phyloP scores from a whole-genome alignment of 1,140 invertebrate species.

The Drosophila eugracilis region DNA sequence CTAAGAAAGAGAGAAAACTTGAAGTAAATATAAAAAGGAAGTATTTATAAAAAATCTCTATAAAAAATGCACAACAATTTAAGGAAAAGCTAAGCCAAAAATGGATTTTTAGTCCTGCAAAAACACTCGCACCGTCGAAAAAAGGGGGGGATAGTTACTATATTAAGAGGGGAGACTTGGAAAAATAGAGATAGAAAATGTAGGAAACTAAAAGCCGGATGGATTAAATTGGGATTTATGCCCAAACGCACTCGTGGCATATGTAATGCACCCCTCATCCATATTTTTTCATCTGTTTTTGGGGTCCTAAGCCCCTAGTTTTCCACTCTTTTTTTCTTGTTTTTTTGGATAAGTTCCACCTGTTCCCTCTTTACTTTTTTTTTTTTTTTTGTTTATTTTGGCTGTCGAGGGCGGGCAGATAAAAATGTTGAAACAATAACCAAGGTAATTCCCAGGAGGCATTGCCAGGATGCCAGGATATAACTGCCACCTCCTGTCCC shows the following conservation, averaged over 20 bases:
- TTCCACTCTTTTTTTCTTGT: background rate
- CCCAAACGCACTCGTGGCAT: conserved; percentile 68
- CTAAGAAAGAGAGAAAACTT: no score
- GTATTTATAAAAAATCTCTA: background rate
- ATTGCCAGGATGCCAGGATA: conserved; percentile 58
- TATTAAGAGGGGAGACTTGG: background rate
- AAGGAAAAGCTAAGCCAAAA: background rate
- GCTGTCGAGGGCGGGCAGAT: conserved; percentile 51
- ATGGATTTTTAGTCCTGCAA: background rate
- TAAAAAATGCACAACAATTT: background rate
- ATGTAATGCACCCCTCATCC: conserved; percentile 26
- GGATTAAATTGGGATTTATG: conserved; percentile 78
- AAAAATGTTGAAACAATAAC: conserved; percentile 78
- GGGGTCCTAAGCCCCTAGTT: background rate
- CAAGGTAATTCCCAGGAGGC: conserved; percentile 71
- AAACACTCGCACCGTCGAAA: no score
- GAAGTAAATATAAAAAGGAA: no score
- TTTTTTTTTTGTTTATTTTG: background rate
- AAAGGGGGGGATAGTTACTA: background rate
- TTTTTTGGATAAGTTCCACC: conserved; percentile 17
- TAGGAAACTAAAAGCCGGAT: conserved; percentile 70
- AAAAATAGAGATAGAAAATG: conserved; percentile 14
- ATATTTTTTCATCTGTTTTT: background rate
- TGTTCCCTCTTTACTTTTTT: conserved; percentile 15
- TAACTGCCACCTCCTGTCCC: conserved; percentile 18